Evolutionary conservation across 2,888 invertebrate genomes (phyloP), one percentile per base, ranked within the genome.

Genomic region (Eilema caniola): DNA sequence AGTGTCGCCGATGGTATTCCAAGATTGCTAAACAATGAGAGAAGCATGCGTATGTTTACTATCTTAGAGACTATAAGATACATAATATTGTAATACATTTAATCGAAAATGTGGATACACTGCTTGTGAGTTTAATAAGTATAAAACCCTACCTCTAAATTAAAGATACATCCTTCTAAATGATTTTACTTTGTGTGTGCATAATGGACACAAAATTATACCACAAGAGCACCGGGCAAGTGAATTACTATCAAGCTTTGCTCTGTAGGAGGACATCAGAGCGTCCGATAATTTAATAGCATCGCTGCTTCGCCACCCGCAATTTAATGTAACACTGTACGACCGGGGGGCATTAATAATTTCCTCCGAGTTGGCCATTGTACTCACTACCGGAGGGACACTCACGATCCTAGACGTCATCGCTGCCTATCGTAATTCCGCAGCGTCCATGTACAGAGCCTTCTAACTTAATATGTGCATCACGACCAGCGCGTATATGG

Each of bases 401-500:
- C 90, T 92, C 93, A 94, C 94, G 93, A 93, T 85, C 90, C 82
- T 88, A 86, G 80, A 79, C 82, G 75, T 82, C 93, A 92, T 90
- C 92, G 87, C 87, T 88, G 89, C 91, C 90, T 90, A 90, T 92
- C 92, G 92, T 92, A 91, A 89, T 86, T 92, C 90, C 90, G 85
- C 88, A 86, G 86, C 89, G 87, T 79, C 88, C 94, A 93, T 94
- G 92, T 93, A 93, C 86, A 94, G 93, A 87, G 88, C 86, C 92
- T 78, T 81, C 90, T 86, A 93, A 93, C 94, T 95, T 95, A 95
- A 95, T 95, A 95, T 95, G 94, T 95, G 95, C 95, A 93, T 94
- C 95, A 95, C 95, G 95, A 95, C 89, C 83, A 83, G 76, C 88
- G 90, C 94, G 88, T 94, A 95, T 94, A 94, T 93, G 94, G 95